Percentiles rank a stretch among this genome's conserved stretches.
phyloP scores from a whole-genome alignment of 2,888 invertebrate species.

The Harmothoe impar region DNA sequence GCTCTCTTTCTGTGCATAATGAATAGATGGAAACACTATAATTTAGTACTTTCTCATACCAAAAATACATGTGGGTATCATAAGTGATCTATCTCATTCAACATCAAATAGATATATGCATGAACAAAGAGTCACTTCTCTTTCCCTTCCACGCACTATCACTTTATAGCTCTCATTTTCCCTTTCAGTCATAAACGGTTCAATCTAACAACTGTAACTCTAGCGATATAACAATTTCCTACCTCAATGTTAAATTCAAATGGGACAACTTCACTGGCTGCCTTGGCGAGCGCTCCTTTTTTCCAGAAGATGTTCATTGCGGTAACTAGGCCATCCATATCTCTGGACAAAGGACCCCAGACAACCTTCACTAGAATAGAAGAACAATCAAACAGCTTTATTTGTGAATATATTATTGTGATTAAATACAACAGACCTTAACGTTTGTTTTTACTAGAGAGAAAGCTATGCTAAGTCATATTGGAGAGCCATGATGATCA shows the following conservation, averaged over 20 bases:
- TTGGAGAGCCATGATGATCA: too few species aligned
- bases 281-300: not conserved
- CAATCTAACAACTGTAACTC: not conserved
- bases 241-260: not conserved
- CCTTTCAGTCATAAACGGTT: not conserved
- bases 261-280: not conserved
- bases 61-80: too few species aligned
- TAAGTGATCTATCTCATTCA: not conserved
- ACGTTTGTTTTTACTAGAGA: too few species aligned
- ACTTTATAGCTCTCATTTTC: not conserved
- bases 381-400: too few species aligned
- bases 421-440: too few species aligned
- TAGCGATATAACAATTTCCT: not conserved
- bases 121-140: not conserved
- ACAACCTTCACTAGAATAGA: too few species aligned
- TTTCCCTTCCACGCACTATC: not conserved
- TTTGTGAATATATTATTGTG: too few species aligned
- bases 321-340: not conserved
- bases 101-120: too few species aligned
- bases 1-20: too few species aligned
- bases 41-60: too few species aligned
- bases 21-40: too few species aligned
- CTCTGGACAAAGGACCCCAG: not conserved
- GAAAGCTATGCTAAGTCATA: too few species aligned
- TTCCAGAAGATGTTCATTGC: not conserved